A percentile compares a stretch with the other conserved stretches of the same genome.
phyloP scores from a whole-genome alignment of 1,140 invertebrate species.

The Drosophila sechellia region DNA sequence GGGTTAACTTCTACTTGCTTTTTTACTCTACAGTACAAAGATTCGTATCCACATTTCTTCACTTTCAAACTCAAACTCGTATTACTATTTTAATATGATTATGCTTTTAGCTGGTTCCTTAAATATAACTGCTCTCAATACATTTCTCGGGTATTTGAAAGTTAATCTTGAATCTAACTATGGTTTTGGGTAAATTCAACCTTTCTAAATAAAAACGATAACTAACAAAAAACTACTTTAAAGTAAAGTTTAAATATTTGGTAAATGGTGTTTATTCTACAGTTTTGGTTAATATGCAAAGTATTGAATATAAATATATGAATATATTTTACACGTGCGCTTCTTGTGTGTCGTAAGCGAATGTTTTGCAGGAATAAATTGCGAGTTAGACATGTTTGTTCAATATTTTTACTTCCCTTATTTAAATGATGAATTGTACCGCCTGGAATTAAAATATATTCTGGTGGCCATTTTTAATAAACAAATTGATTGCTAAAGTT shows the following conservation, averaged over 20 bases:
- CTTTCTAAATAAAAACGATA: slow-evolving; percentile 22
- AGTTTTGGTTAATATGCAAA: slow-evolving; percentile 77
- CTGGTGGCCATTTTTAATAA: not conserved
- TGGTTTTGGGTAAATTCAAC: slow-evolving; percentile 62
- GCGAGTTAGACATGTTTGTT: slow-evolving; percentile 14
- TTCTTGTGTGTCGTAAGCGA: slow-evolving; percentile 77
- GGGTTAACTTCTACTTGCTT: slow-evolving; percentile 70
- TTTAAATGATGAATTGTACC: not conserved
- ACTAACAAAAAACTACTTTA: slow-evolving; percentile 61
- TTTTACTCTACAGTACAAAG: slow-evolving; percentile 36
- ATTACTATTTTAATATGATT: slow-evolving; percentile 44
- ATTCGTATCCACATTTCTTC: slow-evolving; percentile 37
- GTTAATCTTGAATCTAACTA: slow-evolving; percentile 47
- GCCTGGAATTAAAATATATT: not conserved
- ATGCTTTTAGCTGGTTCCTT: slow-evolving; percentile 54
- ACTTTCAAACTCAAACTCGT: slow-evolving; percentile 17
- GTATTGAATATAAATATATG: slow-evolving; percentile 32
- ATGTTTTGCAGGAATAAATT: slow-evolving; percentile 61
- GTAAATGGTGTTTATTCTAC: slow-evolving; percentile 62
- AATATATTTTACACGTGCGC: slow-evolving; percentile 53
- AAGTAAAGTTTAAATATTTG: slow-evolving; percentile 25
- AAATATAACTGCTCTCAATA: slow-evolving; percentile 12
- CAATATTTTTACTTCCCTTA: not conserved
- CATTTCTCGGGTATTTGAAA: slow-evolving; percentile 42
- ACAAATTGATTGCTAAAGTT: no score